Percentiles rank a stretch among this genome's conserved stretches.
phyloP scores from a whole-genome alignment of 2,888 invertebrate genomes.

The Chirona hameri region DNA sequence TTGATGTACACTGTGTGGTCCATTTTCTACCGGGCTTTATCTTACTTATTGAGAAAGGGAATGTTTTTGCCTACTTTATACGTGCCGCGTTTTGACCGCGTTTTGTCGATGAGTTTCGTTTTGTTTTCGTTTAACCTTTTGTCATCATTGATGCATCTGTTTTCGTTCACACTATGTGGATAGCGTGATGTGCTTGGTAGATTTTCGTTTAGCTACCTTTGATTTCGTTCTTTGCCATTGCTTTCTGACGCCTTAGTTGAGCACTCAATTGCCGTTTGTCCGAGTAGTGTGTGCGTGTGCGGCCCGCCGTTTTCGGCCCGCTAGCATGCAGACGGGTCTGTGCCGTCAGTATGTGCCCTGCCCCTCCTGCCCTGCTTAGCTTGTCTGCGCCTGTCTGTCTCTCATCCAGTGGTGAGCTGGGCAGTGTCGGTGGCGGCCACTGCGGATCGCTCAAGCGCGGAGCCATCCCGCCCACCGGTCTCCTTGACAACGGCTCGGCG shows the following conservation, averaged over 20 bases:
- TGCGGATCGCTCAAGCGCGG: constrained; percentile 1
- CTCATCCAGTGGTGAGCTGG: constrained; percentile 3
- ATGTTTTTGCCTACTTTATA: no score
- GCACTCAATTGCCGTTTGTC: not conserved
- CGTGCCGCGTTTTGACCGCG: not conserved
- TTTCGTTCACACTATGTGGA: no score
- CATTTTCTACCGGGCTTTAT: no score
- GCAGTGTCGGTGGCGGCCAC: not conserved
- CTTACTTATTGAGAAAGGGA: no score
- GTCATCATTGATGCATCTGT: not conserved
- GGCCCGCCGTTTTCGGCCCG: not conserved
- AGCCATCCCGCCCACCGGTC: not conserved
- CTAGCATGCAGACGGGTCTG: not conserved
- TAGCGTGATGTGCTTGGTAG: not conserved
- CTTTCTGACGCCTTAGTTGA: not conserved
- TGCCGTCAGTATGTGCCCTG: not conserved
- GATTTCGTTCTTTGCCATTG: not conserved
- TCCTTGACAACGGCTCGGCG: not conserved
- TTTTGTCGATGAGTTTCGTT: not conserved
- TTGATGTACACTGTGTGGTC: no score
- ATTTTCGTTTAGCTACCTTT: not conserved
- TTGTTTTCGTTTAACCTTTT: not conserved
- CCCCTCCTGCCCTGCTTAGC: not conserved
- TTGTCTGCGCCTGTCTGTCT: not conserved
- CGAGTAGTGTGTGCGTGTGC: not conserved